Conservation (phyloP, 2,113 vertebrate species). For the Fukomys damarensis region DNA sequence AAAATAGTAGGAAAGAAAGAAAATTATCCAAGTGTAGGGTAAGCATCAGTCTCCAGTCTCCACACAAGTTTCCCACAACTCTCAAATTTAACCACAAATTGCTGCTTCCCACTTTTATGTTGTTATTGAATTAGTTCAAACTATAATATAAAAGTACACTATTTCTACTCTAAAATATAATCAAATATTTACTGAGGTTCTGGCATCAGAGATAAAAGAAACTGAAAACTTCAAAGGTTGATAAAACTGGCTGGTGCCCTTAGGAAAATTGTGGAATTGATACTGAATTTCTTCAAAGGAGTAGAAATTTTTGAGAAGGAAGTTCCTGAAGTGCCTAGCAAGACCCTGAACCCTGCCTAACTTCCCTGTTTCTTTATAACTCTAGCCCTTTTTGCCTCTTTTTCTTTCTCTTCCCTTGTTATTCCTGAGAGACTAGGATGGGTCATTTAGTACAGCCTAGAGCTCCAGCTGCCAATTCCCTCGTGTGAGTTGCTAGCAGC, state of each 20-base stretch:
- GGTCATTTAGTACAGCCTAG: not conserved
- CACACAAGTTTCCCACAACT: not conserved
- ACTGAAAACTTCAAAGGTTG: conserved; percentile 3
- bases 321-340: not conserved
- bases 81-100: not conserved
- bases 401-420: not conserved
- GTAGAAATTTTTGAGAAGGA: not conserved
- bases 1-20: not conserved
- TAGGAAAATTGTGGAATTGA: not conserved
- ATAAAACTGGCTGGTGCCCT: not conserved
- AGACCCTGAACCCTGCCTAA: not conserved
- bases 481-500: not conserved
- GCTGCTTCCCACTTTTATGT: not conserved
- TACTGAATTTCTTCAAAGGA: not conserved
- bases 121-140: not conserved
- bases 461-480: not conserved
- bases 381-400: not conserved
- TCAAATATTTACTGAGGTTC: not conserved
- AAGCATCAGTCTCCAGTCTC: not conserved
- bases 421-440: not conserved
- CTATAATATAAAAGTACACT: not conserved
- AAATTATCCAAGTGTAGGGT: not conserved
- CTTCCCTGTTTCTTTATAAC: not conserved
- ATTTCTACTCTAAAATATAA: conserved; percentile 34
- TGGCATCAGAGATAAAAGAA: not conserved